These are phyloP conservation scores for Holcopasites calliopsidis DNA, from an alignment of 1,140 invertebrate genomes.

Conservation along the genomic window DNA sequence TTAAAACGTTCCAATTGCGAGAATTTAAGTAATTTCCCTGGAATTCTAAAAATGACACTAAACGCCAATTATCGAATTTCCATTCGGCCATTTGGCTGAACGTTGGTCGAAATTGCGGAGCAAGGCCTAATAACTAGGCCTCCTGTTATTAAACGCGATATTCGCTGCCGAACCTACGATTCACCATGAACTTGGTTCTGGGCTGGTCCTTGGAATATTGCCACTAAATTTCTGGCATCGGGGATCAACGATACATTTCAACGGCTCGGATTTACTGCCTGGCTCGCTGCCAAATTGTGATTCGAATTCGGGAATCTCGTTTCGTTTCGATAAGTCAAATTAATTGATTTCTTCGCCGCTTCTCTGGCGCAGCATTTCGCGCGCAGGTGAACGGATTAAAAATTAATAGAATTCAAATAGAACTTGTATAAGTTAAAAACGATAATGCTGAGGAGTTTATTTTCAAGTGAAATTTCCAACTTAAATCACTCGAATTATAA, in stretches of 20 bases:
- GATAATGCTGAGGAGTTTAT: too few relatives aligned
- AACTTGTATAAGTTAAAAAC: too few relatives aligned
- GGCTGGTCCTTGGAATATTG: constrained; percentile 31
- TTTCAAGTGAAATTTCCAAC: too few relatives aligned
- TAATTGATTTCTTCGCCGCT: not conserved
- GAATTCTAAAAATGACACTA: too few relatives aligned
- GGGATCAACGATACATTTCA: not conserved
- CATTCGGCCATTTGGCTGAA: too few relatives aligned
- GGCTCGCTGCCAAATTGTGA: not conserved
- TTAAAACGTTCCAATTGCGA: too few relatives aligned
- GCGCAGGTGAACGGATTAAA: too few relatives aligned
- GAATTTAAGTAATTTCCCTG: not conserved
- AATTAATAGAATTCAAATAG: too few relatives aligned
- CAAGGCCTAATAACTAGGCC: not conserved
- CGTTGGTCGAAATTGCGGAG: not conserved
- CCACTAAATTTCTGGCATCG: not conserved
- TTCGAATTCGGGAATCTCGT: not conserved
- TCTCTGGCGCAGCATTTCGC: not conserved
- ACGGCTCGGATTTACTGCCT: not conserved
- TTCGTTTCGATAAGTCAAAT: not conserved
- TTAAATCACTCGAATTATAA: too few relatives aligned
- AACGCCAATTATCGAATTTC: too few relatives aligned
- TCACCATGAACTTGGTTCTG: not conserved
- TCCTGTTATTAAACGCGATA: constrained; percentile 1
- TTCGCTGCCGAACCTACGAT: not conserved